Evolutionary conservation across 2,888 invertebrate species (phyloP), one percentile per base, ranked within the genome.

Genomic region (Drosophila prostipennis): DNA sequence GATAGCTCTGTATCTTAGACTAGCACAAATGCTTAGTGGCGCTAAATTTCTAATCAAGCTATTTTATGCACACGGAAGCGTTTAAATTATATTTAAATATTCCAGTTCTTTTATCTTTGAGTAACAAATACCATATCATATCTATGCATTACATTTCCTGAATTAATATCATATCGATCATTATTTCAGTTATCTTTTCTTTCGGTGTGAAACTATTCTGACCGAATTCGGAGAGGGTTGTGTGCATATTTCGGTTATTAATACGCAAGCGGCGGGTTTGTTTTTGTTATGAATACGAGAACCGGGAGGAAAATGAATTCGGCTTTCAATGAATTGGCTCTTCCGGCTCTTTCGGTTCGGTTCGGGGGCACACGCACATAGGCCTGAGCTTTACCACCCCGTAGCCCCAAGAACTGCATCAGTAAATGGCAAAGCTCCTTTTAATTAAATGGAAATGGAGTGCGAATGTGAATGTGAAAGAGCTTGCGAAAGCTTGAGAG

Each of bases 401-500:
- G 45, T 72, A 65, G 34, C 54, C 52, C 54, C 56, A 70, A 48
- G 58, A 60, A 72, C 45, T 80, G 82, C 80, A 80, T 53, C 65
- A 69, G 72, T 77, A 83, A 86, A 70, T 82, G 71, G 70, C 73
- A 83, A 86, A 83, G 84, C 84, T 84, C 78, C 53, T 76, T 59
- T 83, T 73, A 79, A 83, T 83, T 79, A 82, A 86, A 74, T 53
- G 77, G 56, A 72, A 70, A 63, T 53, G 48, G 56, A 74, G 70
- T n/a, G n/a, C n/a, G n/a, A n/a, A n/a, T n/a, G 51, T 46, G 37
- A 60, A 67, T 81, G 45, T 52, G 70, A 46, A 48, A 78, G 78
- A 82, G 78, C 78, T 70, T 71, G 60, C 45, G 40, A 83, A 82
- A 82, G 82, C 86, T 82, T 19, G 26, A n/a, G 13, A 11, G 58